A percentile compares a stretch with the other conserved stretches of the same genome.
Evolutionary conservation across 2,797 vertebrate genomes (phyloP).

Genomic region (Miichthys miiuy): DNA sequence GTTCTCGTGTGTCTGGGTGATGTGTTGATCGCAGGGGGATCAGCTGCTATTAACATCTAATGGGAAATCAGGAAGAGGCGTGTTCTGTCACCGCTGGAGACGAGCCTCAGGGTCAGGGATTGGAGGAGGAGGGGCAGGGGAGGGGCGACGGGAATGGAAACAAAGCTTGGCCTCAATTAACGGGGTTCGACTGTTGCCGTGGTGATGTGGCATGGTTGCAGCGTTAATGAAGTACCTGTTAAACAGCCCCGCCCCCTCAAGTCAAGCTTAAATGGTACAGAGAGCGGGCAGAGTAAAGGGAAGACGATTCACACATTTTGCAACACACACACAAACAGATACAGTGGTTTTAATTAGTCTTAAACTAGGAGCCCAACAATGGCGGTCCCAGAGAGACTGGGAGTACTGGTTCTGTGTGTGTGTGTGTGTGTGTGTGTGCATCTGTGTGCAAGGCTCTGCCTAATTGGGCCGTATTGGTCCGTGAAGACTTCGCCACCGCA

Average conservation of each 20-base stretch:
- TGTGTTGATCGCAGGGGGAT: constrained; percentile 79
- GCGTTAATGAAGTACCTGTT: constrained; percentile 89
- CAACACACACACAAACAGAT: constrained; percentile 58
- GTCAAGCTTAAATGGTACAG: constrained; percentile 83
- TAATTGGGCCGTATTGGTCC: constrained; percentile 85
- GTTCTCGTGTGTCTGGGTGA: constrained; percentile 61
- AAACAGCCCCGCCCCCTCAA: constrained; percentile 82
- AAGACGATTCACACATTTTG: constrained; percentile 69
- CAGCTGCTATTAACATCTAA: constrained; percentile 85
- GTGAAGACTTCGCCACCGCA: constrained; percentile 80
- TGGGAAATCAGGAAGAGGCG: constrained; percentile 85
- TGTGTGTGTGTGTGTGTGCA: constrained; percentile 6
- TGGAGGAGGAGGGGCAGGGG: constrained; percentile 78
- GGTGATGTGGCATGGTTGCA: constrained; percentile 82
- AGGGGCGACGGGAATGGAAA: constrained; percentile 79
- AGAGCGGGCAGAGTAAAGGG: constrained; percentile 63
- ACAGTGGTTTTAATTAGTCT: constrained; percentile 87
- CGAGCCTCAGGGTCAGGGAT: constrained; percentile 80
- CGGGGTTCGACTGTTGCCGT: constrained; percentile 83
- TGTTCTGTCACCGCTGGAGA: constrained; percentile 79
- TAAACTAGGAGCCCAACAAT: constrained; percentile 82
- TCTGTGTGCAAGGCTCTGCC: constrained; percentile 66
- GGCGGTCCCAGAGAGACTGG: constrained; percentile 78
- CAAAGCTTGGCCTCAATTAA: constrained; percentile 88
- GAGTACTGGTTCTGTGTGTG: constrained; percentile 56